These are phyloP conservation scores for Orbicella faveolata DNA, from an alignment of 64 coral and sea anemone genomes.

Conservation along the genomic window DNA sequence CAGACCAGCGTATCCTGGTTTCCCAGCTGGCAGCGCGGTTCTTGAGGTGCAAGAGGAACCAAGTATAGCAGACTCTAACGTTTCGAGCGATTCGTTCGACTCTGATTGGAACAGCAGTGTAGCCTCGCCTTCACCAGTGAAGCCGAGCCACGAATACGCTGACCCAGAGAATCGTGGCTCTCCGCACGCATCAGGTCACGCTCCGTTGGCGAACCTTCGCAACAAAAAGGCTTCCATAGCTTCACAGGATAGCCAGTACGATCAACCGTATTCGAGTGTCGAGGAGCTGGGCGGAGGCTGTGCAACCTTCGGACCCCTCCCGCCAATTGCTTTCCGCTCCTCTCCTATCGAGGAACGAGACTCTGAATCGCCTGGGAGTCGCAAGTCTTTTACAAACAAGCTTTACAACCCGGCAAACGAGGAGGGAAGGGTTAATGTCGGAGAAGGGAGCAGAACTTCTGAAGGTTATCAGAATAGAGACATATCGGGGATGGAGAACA, in stretches of 20 bases:
- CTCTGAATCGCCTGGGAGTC: conserved; percentile 13
- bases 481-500: conserved; percentile 34
- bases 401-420: conserved; percentile 42
- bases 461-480: conserved; percentile 23
- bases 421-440: conserved; percentile 4
- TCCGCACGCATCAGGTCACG: background rate
- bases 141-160: background rate
- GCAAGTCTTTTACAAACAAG: conserved; percentile 74
- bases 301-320: conserved; percentile 78
- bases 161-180: background rate
- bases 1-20: conserved; percentile 10
- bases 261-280: conserved; percentile 75
- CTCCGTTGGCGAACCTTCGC: conserved; percentile 42
- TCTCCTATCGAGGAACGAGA: conserved; percentile 30
- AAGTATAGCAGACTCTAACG: conserved; percentile 15
- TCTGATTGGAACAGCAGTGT: conserved; percentile 24
- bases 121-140: background rate
- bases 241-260: conserved; percentile 64
- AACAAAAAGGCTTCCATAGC: conserved; percentile 61
- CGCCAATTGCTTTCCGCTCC: conserved; percentile 46
- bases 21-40: conserved; percentile 24
- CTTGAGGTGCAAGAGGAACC: conserved; percentile 67
- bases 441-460: background rate
- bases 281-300: conserved; percentile 81
- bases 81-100: conserved; percentile 33